phyloP scores from a whole-genome alignment of 2,888 invertebrate genomes.

The Chesias legatella region DNA sequence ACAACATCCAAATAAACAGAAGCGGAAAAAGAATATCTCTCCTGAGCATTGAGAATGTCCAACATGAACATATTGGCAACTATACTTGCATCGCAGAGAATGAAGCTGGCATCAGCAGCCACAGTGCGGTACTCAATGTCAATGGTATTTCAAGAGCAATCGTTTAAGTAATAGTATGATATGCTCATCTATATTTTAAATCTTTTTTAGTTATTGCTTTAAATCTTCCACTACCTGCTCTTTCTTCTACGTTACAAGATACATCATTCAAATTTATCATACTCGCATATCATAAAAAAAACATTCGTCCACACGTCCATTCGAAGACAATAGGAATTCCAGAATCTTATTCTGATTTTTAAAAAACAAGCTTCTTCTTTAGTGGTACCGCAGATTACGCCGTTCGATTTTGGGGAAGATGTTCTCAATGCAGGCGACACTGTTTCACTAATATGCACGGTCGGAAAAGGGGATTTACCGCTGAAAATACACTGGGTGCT shows the following conservation, averaged over 20 bases:
- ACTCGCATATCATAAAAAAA: too few species aligned
- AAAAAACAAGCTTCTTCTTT: too few species aligned
- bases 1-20: constrained; percentile 81
- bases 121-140: constrained; percentile 83
- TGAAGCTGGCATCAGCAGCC: constrained; percentile 82
- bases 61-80: constrained; percentile 81
- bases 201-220: too few species aligned
- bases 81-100: constrained; percentile 84
- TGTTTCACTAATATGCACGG: constrained; percentile 84
- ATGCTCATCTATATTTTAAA: too few species aligned
- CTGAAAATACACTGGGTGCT: constrained; percentile 85
- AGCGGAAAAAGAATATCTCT: constrained; percentile 84
- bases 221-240: too few species aligned
- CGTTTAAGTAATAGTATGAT: too few species aligned
- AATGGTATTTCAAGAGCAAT: constrained; percentile 75
- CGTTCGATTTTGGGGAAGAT: constrained; percentile 87
- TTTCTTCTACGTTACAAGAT: too few species aligned
- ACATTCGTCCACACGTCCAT: too few species aligned
- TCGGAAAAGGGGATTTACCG: constrained; percentile 85
- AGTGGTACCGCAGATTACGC: constrained; percentile 77
- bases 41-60: constrained; percentile 82
- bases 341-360: too few species aligned
- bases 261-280: too few species aligned
- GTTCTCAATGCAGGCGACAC: constrained; percentile 86
- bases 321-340: too few species aligned